A percentile compares a stretch with the other conserved stretches of the same genome.
Conservation (phyloP, 2,113 vertebrate species). For the Corythornis vintsioides region DNA sequence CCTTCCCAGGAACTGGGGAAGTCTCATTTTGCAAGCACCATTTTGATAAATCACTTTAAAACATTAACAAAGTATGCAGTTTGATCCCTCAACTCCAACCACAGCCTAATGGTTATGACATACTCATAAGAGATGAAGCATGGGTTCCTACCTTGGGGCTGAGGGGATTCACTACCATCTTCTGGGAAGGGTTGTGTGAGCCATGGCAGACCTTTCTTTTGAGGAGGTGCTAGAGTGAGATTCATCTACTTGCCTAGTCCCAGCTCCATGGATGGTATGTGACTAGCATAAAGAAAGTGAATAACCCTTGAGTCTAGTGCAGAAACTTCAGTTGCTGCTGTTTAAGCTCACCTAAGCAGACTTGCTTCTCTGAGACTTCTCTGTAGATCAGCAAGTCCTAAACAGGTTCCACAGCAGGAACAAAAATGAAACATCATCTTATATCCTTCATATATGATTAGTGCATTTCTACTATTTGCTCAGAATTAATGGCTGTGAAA, state of each 20-base stretch:
- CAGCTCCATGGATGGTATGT: not conserved
- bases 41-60: not conserved
- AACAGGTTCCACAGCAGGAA: not conserved
- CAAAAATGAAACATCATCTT: not conserved
- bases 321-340: not conserved
- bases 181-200: not conserved
- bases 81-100: not conserved
- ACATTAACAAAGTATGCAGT: not conserved
- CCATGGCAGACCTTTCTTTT: not conserved
- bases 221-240: not conserved
- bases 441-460: not conserved
- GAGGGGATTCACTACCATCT: not conserved
- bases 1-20: not conserved
- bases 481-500: not conserved
- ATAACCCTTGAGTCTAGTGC: not conserved
- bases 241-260: not conserved
- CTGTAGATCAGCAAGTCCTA: not conserved
- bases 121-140: not conserved
- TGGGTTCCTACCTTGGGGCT: not conserved
- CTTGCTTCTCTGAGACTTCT: not conserved
- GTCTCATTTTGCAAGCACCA: not conserved
- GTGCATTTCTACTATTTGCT: not conserved
- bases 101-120: not conserved
- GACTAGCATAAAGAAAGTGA: not conserved
- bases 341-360: not conserved